Evolutionary conservation across 2,888 invertebrate species (phyloP).

Genomic region (Aleiodes testaceus): DNA sequence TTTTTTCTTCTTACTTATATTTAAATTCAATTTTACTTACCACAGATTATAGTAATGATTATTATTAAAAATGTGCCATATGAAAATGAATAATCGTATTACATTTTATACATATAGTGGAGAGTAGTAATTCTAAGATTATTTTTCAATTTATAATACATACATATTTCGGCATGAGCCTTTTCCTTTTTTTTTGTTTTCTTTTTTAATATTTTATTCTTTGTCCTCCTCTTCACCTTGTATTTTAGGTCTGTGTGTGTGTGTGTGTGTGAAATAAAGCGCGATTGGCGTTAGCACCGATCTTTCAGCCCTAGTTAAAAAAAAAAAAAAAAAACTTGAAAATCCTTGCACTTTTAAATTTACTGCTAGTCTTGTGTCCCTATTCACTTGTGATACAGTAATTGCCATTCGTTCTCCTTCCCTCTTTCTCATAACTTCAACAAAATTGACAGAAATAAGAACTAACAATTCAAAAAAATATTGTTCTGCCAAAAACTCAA

Average conservation of each 20-base stretch:
- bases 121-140: constrained; percentile 68
- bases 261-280: constrained; percentile 64
- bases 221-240: neutral
- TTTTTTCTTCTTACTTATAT: constrained; percentile 1
- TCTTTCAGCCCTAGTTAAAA: constrained; percentile 60
- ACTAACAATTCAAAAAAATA: neutral
- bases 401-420: neutral
- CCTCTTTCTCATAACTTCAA: neutral
- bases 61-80: constrained; percentile 71
- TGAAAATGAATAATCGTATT: constrained; percentile 67
- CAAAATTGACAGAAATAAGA: neutral
- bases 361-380: too few species aligned
- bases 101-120: constrained; percentile 58
- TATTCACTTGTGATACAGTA: too few species aligned
- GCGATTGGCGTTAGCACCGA: constrained; percentile 69
- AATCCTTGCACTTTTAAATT: neutral
- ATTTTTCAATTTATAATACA: constrained; percentile 71
- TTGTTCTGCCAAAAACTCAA: too few species aligned
- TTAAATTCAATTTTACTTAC: constrained; percentile 54
- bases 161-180: constrained; percentile 68
- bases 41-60: constrained; percentile 62
- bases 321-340: constrained; percentile 40
- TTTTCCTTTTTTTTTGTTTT: neutral
- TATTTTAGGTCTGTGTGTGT: neutral
- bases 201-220: constrained; percentile 7